A percentile compares a stretch with the other conserved stretches of the same genome.
These are phyloP conservation scores for Notamacropus eugenii DNA, from an alignment of 2,797 vertebrate species.

Conservation along the genomic window DNA sequence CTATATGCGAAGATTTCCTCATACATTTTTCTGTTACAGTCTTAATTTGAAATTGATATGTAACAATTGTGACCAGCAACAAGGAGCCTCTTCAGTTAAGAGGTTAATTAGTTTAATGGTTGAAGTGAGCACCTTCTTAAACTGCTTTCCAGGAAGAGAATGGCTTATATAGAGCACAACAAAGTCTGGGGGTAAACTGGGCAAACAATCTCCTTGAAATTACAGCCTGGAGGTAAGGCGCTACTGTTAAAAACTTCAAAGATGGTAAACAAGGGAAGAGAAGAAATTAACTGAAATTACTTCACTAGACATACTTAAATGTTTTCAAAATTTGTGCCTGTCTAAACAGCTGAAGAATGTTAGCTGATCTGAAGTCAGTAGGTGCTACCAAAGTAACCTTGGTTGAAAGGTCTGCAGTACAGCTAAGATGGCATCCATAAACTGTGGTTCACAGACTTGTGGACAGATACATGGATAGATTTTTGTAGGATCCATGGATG, in stretches of 20 bases:
- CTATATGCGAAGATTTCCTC: not conserved
- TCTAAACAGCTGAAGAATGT: not conserved
- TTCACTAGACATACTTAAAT: slow-evolving; percentile 30
- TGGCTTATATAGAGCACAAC: slow-evolving; percentile 56
- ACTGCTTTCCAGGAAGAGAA: slow-evolving; percentile 55
- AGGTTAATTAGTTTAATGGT: slow-evolving; percentile 67
- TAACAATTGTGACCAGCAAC: slow-evolving; percentile 49
- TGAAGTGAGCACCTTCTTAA: slow-evolving; percentile 43
- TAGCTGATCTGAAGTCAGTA: not conserved
- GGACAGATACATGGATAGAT: not conserved
- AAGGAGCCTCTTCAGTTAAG: slow-evolving; percentile 46
- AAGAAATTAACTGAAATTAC: slow-evolving; percentile 63
- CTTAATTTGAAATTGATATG: slow-evolving; percentile 42
- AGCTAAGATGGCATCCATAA: not conserved
- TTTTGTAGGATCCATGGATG: not conserved
- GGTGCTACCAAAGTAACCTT: not conserved
- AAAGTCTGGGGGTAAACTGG: slow-evolving; percentile 39
- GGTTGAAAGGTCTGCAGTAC: not conserved
- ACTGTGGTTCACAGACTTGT: not conserved
- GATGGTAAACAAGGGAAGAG: slow-evolving; percentile 61
- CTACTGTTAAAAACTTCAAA: slow-evolving; percentile 63
- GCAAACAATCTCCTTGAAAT: slow-evolving; percentile 69
- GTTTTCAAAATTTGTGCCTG: not conserved
- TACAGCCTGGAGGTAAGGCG: slow-evolving; percentile 45
- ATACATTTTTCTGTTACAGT: slow-evolving; percentile 28